Evolutionary conservation across 2,888 invertebrate genomes (phyloP), one percentile per base, ranked within the genome.

Genomic region (Caenorhabditis drosophilae): DNA sequence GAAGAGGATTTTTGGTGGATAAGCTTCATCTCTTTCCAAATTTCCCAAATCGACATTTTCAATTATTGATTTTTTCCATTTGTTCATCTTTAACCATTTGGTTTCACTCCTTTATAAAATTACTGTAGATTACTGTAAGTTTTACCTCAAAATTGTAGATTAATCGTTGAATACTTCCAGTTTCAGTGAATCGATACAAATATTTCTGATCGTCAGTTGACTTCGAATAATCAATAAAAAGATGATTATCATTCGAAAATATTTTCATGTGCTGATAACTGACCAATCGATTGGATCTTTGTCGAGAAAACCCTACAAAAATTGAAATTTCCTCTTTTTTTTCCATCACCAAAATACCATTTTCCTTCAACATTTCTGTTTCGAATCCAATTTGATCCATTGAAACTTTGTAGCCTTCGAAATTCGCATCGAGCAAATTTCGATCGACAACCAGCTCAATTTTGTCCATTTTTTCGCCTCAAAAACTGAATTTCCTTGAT

Each of bases 401-500:
- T 2, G 60, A 55, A 9, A 72, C 57, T 53, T 73, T 73, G 57
- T 73, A 73, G 1, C 67, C 64, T 3, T 73, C 70, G 31, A 73
- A 73, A 1, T 64, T 61, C 11, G 73, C 31, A 51, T 73, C 58
- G 2, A 73, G 23, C 7, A 67, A 25, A 12, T 25, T 22, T 1
- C 27, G 46, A 40, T 69, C 38, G 6, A 72, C 46, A 15, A 27
- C 3, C 2, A 71, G 60, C 18, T 64, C 56, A 16, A 67, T 41
- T 15, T 34, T 22, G 35, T 54, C n/a, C 60, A 54, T 64, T 25
- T 48, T 41, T 49, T 36, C 22, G 9, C 2, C 20, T 12, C 4
- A 16, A 40, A 40, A n/a, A n/a, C n/a, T n/a, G n/a, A n/a, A 3
- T 20, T 3, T 45, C 26, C 16, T 16, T 25, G 4, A n/a, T 45